phyloP scores from a whole-genome alignment of 2,113 vertebrate genomes.

The Zosterops japonicus region DNA sequence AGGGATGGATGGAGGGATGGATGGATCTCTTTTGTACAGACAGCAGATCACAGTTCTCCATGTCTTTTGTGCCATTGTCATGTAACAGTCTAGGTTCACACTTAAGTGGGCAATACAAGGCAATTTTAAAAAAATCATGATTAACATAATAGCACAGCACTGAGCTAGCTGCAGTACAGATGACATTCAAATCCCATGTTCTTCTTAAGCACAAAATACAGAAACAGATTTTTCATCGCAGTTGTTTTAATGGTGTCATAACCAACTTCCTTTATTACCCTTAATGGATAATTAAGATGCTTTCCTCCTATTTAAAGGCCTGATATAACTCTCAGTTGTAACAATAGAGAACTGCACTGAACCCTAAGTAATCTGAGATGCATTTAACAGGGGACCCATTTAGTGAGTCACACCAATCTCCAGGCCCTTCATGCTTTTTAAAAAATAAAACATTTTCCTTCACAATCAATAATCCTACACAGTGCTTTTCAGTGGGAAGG shows the following conservation, averaged over 20 bases:
- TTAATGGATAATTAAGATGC: slow-evolving; percentile 40
- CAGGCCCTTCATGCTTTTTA: background rate
- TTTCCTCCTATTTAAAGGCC: slow-evolving; percentile 29
- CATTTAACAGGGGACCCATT: background rate
- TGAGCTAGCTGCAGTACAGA: background rate
- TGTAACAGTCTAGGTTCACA: background rate
- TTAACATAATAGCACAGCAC: background rate
- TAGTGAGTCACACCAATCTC: background rate
- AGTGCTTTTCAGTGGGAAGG: background rate
- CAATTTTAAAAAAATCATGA: background rate
- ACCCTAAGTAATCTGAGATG: background rate
- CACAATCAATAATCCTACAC: background rate
- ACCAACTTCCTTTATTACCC: slow-evolving; percentile 42
- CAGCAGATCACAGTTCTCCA: background rate
- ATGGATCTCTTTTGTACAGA: background rate
- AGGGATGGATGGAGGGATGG: background rate
- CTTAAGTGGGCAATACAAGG: background rate
- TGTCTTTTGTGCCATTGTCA: background rate
- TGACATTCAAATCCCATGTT: background rate
- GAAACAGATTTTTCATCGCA: slow-evolving; percentile 14
- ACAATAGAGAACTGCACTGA: background rate
- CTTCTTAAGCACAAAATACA: background rate
- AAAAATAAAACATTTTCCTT: background rate
- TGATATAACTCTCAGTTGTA: background rate
- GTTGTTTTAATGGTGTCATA: slow-evolving; percentile 47